Percentiles rank a stretch among this genome's conserved stretches.
These are phyloP conservation scores for Thripadectes ignobilis DNA, from an alignment of 2,797 vertebrate species.

Conservation along the genomic window DNA sequence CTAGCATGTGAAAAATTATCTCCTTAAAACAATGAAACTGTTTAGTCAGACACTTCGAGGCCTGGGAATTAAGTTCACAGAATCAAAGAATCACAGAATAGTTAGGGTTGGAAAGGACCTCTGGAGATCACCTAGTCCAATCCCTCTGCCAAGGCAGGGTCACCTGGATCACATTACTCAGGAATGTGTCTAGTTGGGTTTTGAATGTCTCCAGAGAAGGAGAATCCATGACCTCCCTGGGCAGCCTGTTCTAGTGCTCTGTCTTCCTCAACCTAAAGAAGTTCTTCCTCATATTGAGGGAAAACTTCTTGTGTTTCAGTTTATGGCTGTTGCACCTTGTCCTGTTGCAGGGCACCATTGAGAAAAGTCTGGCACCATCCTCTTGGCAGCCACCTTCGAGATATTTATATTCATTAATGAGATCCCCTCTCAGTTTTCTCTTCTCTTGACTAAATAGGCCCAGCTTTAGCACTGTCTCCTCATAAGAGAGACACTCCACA, in stretches of 20 bases:
- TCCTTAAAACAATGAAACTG: background rate
- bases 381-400: rapidly evolving
- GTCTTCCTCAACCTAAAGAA: background rate
- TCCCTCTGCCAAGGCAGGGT: background rate
- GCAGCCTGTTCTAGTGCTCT: background rate
- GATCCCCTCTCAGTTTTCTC: background rate
- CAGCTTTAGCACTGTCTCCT: background rate
- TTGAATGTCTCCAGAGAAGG: background rate
- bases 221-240: background rate
- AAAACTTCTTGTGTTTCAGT: background rate
- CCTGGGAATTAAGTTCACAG: background rate
- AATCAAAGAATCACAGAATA: background rate
- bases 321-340: background rate
- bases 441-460: background rate
- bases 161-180: rapidly evolving
- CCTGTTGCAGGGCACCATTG: too few species aligned
- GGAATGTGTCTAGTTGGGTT: rapidly evolving
- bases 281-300: background rate
- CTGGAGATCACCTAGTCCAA: background rate
- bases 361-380: background rate
- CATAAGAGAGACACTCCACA: background rate
- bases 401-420: background rate
- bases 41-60: background rate
- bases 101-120: background rate
- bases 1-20: background rate